A percentile compares a stretch with the other conserved stretches of the same genome.
phyloP scores from a whole-genome alignment of 2,113 vertebrate species.

The Neopipo cinnamomea region DNA sequence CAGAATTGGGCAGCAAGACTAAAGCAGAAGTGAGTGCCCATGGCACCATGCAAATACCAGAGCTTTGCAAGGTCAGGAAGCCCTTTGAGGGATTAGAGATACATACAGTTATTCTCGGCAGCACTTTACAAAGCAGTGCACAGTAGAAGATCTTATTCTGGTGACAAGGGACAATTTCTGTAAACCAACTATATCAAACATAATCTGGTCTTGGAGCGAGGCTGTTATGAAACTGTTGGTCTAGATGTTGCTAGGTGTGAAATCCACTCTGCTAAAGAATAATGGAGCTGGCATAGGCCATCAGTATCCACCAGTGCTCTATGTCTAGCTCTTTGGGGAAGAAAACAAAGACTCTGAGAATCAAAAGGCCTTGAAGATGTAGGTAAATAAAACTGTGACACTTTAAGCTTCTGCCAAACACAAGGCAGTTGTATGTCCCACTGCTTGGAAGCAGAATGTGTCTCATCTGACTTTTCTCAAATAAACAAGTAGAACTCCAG shows the following conservation, averaged over 20 bases:
- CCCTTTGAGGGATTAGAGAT: not conserved
- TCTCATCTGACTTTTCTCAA: not conserved
- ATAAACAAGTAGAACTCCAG: not conserved
- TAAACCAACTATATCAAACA: not conserved
- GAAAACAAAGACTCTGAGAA: not conserved
- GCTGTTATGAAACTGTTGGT: not conserved
- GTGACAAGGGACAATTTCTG: not conserved
- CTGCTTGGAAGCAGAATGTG: not conserved
- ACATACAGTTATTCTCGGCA: not conserved
- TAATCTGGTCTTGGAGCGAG: not conserved
- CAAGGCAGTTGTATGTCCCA: not conserved
- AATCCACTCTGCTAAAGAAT: not conserved
- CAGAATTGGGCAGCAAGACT: not conserved
- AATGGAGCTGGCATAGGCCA: not conserved
- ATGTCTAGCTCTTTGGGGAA: not conserved
- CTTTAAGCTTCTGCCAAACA: not conserved
- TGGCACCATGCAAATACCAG: not conserved
- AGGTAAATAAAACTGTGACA: not conserved
- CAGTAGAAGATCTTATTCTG: not conserved
- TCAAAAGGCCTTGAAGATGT: not conserved
- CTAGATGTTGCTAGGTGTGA: not conserved
- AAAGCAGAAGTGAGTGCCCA: not conserved
- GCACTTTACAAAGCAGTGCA: not conserved
- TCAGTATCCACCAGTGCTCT: not conserved
- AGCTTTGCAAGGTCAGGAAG: not conserved